Conservation (phyloP, 2,888 invertebrate genomes). For the Ptilodon capucinus region DNA sequence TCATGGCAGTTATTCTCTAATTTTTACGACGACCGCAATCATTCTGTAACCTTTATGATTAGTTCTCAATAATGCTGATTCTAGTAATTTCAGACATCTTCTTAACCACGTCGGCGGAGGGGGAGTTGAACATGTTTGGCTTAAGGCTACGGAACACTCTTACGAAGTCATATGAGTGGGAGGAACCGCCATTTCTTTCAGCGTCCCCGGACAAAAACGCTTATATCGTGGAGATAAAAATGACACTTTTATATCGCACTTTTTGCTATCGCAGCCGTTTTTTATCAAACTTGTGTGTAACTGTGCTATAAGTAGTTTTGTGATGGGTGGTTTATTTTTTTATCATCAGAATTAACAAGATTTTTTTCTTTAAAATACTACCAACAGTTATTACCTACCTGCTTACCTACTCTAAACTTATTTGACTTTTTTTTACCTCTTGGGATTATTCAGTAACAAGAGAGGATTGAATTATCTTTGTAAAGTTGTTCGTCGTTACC, state of each 20-base stretch:
- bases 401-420: no score
- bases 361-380: background rate
- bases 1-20: background rate
- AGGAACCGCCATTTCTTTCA: slow-evolving; percentile 36
- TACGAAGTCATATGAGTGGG: slow-evolving; percentile 45
- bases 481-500: no score
- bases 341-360: background rate
- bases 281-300: slow-evolving; percentile 32
- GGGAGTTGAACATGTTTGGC: slow-evolving; percentile 36
- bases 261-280: slow-evolving; percentile 30
- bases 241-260: slow-evolving; percentile 37
- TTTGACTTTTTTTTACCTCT: no score
- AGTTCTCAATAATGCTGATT: slow-evolving; percentile 41
- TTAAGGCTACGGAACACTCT: slow-evolving; percentile 49
- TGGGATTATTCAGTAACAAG: no score
- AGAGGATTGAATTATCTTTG: no score
- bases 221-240: slow-evolving; percentile 45
- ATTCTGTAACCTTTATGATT: slow-evolving; percentile 30
- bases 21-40: slow-evolving; percentile 8
- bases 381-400: no score
- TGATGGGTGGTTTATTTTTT: background rate
- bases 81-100: slow-evolving; percentile 37
- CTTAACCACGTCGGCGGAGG: slow-evolving; percentile 43
- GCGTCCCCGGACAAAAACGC: slow-evolving; percentile 38
- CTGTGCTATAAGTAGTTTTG: slow-evolving; percentile 25